Conservation (phyloP, 1,140 invertebrate genomes). For the Lysiphlebus fabarum region DNA sequence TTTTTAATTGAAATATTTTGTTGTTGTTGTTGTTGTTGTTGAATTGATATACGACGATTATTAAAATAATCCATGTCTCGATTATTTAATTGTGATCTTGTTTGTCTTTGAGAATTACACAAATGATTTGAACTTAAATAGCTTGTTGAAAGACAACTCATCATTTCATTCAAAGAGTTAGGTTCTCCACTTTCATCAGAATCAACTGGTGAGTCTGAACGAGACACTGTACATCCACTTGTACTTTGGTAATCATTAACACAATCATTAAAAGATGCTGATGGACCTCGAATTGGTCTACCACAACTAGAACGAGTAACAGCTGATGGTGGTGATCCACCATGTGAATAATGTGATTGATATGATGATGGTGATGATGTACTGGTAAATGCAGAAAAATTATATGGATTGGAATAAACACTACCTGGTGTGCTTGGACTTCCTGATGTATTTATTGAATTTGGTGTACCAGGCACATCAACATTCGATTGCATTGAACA, state of each 20-base stretch:
- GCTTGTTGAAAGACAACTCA: slow-evolving; percentile 50
- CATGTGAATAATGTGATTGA: slow-evolving; percentile 32
- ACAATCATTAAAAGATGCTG: slow-evolving; percentile 51
- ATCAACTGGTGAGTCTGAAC: slow-evolving; percentile 62
- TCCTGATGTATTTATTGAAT: slow-evolving; percentile 50
- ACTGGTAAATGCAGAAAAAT: slow-evolving; percentile 35
- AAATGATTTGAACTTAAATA: slow-evolving; percentile 33
- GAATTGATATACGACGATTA: too few relatives aligned
- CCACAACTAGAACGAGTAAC: slow-evolving; percentile 39
- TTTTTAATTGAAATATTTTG: slow-evolving; percentile 42
- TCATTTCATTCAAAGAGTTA: slow-evolving; percentile 64
- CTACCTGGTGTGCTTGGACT: slow-evolving; percentile 58
- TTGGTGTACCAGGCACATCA: slow-evolving; percentile 45
- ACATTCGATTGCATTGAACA: slow-evolving; percentile 31
- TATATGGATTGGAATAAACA: slow-evolving; percentile 49
- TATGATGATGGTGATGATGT: slow-evolving; percentile 31
- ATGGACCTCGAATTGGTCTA: slow-evolving; percentile 49
- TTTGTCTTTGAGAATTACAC: slow-evolving; percentile 26
- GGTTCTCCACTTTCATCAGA: slow-evolving; percentile 64
- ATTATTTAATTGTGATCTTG: slow-evolving; percentile 8
- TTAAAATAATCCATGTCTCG: slow-evolving; percentile 28
- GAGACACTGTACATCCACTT: slow-evolving; percentile 51
- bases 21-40: slow-evolving; percentile 15
- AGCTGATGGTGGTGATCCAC: slow-evolving; percentile 34
- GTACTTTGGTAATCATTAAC: slow-evolving; percentile 52